phyloP scores from a whole-genome alignment of 2,797 vertebrate species.

The Arrhamphus sclerolepis region DNA sequence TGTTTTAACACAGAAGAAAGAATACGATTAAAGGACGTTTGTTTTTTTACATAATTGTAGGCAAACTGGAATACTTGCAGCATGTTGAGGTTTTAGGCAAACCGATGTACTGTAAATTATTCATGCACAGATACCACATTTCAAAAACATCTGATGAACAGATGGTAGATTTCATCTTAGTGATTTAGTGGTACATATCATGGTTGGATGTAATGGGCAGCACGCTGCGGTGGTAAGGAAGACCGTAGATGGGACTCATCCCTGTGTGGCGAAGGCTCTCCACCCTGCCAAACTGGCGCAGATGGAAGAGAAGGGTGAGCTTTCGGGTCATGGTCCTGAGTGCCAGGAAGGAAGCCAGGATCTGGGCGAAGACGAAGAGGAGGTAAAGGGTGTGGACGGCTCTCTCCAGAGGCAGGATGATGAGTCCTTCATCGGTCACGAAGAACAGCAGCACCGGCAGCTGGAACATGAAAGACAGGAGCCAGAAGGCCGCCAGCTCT shows the following conservation, averaged over 20 bases:
- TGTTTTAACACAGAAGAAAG: too few species aligned
- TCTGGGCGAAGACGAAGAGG: constrained; percentile 78
- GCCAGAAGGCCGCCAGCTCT: constrained; percentile 87
- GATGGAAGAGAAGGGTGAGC: constrained; percentile 83
- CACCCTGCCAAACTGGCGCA: constrained; percentile 74
- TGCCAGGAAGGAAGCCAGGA: constrained; percentile 76
- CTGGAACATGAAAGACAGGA: constrained; percentile 87
- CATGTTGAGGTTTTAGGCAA: too few species aligned
- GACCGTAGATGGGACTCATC: constrained; percentile 56
- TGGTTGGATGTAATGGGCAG: constrained; percentile 61
- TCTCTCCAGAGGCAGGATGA: constrained; percentile 84
- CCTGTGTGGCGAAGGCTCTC: constrained; percentile 46
- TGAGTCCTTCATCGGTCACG: constrained; percentile 78
- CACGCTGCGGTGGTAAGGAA: constrained; percentile 63
- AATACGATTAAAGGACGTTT: too few species aligned
- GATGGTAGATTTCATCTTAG: too few species aligned
- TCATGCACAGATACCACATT: neutral
- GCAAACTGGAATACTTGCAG: too few species aligned
- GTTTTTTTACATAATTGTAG: too few species aligned
- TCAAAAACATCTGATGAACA: too few species aligned
- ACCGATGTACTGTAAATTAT: too few species aligned
- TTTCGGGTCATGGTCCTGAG: constrained; percentile 84
- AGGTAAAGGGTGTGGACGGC: constrained; percentile 81
- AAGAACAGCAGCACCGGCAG: constrained; percentile 89
- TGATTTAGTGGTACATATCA: constrained; percentile 39